Conservation (phyloP, 2,113 vertebrate genomes). For the Heterotilapia buettikoferi region DNA sequence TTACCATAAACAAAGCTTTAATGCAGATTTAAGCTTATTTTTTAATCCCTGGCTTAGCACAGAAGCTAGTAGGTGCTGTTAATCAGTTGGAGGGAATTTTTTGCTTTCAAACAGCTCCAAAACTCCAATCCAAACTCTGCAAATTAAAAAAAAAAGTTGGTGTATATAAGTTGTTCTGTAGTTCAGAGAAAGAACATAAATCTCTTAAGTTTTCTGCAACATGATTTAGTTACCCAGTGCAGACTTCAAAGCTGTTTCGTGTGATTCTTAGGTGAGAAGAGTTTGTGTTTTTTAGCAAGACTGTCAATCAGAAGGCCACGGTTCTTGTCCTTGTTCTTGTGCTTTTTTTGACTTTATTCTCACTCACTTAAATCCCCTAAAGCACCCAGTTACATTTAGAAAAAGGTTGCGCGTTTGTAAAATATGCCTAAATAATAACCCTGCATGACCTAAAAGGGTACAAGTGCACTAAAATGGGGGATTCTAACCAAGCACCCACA, state of each 20-base stretch:
- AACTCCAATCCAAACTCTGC: not conserved
- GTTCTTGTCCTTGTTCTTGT: not conserved
- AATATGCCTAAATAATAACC: not conserved
- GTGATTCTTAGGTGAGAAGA: not conserved
- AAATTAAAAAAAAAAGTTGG: not conserved
- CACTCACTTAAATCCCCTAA: not conserved
- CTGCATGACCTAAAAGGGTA: not conserved
- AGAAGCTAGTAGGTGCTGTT: not conserved
- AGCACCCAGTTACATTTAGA: not conserved
- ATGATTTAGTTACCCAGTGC: not conserved
- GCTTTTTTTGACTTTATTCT: not conserved
- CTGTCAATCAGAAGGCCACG: not conserved
- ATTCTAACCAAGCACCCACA: not conserved
- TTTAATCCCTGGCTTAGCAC: not conserved
- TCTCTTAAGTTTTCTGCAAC: not conserved
- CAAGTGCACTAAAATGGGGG: not conserved
- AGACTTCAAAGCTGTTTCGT: not conserved
- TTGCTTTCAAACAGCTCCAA: not conserved
- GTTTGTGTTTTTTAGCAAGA: not conserved
- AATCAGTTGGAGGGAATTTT: not conserved
- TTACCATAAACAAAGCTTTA: rapidly evolving
- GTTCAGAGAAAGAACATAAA: not conserved
- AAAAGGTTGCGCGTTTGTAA: not conserved
- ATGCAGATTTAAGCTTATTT: not conserved
- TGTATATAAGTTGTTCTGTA: not conserved